These are phyloP conservation scores for Callipepla squamata DNA, from an alignment of 2,113 vertebrate species.

Conservation along the genomic window DNA sequence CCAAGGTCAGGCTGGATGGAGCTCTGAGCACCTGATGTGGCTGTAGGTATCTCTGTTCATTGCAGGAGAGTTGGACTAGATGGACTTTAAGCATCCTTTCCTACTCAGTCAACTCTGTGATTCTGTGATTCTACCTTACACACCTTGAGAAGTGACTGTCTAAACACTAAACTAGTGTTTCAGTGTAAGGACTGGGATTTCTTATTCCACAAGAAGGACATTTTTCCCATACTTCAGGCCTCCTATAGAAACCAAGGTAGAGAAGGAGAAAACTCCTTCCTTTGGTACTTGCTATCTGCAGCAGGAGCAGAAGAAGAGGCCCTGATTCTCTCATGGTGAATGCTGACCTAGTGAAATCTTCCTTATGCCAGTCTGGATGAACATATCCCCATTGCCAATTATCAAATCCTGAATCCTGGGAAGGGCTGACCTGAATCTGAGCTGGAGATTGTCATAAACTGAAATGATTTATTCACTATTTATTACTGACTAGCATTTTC, in stretches of 20 bases:
- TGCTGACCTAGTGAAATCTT: background rate
- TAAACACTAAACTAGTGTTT: background rate
- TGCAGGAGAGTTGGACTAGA: too few relatives aligned
- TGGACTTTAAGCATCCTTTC: too few relatives aligned
- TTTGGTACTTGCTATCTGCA: background rate
- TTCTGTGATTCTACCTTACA: background rate
- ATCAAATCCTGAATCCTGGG: background rate
- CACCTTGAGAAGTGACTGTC: background rate
- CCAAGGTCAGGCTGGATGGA: too few relatives aligned
- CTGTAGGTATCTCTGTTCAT: too few relatives aligned
- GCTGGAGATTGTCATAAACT: background rate
- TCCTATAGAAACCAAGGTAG: background rate
- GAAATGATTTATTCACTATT: conserved; percentile 10
- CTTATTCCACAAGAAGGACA: background rate
- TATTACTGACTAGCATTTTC: background rate
- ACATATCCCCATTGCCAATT: background rate
- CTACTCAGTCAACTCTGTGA: too few relatives aligned
- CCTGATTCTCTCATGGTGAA: background rate
- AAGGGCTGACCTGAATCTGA: background rate
- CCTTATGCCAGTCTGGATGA: background rate
- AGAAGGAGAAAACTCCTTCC: background rate
- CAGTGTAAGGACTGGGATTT: background rate
- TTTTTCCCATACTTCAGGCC: background rate
- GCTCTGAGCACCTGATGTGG: too few relatives aligned
- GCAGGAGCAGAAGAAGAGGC: background rate